A percentile compares a stretch with the other conserved stretches of the same genome.
These are phyloP conservation scores for Opisthograptis luteolata DNA, from an alignment of 2,888 invertebrate species.

Conservation along the genomic window DNA sequence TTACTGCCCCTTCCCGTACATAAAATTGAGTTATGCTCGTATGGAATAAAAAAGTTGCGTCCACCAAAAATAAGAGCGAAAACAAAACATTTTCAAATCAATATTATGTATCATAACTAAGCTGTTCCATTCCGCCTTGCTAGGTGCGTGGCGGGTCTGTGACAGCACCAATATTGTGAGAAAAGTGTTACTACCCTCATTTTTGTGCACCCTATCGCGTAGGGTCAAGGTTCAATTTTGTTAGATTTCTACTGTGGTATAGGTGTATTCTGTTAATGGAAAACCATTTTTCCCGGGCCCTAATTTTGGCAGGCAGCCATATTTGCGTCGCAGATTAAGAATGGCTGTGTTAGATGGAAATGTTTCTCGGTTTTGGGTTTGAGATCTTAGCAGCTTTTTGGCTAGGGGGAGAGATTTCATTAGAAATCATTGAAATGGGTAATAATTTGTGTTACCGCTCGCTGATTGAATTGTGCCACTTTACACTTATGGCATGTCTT, in stretches of 20 bases:
- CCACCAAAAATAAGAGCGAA: background rate
- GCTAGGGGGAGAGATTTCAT: background rate
- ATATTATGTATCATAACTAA: conserved; percentile 16
- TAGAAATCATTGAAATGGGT: background rate
- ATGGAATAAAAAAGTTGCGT: no score
- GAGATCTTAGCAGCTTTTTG: conserved; percentile 4
- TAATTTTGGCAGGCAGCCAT: conserved; percentile 39
- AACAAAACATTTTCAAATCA: conserved; percentile 8
- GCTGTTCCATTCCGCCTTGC: conserved; percentile 13
- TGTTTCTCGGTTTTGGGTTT: conserved; percentile 14
- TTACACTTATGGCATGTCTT: no score
- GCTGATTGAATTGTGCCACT: no score
- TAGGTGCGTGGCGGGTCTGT: conserved; percentile 22
- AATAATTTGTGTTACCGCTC: background rate
- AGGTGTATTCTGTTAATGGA: conserved; percentile 34
- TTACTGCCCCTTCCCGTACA: no score
- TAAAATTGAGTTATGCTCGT: no score
- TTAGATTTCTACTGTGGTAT: conserved; percentile 1
- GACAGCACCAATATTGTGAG: conserved; percentile 23
- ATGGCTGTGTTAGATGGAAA: conserved; percentile 21
- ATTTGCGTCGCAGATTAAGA: conserved; percentile 35
- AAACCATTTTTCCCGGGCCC: conserved; percentile 37
- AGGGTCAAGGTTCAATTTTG: conserved; percentile 11
- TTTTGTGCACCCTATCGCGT: conserved; percentile 3
- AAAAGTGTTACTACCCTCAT: conserved; percentile 9